Evolutionary conservation across 1,140 invertebrate genomes (phyloP).

Genomic region (Trichonephila clavata): DNA sequence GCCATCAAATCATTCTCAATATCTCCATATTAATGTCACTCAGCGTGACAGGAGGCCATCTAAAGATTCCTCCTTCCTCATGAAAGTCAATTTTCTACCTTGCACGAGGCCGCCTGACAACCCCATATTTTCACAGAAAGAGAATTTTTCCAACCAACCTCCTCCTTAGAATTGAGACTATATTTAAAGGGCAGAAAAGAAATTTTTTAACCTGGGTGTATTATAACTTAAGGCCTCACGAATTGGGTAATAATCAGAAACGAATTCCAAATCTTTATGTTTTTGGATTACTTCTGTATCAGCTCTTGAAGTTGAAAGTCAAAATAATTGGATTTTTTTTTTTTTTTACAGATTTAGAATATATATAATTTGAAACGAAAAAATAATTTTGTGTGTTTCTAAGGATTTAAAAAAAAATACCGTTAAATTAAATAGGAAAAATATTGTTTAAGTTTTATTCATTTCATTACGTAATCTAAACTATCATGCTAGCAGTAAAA

Average conservation of each 20-base stretch:
- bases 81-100: slow-evolving; percentile 35
- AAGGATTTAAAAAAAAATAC: no score
- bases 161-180: slow-evolving; percentile 18
- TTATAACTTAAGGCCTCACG: background rate
- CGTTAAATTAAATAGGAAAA: no score
- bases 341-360: no score
- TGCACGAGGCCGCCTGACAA: slow-evolving; percentile 2
- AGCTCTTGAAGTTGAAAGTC: no score
- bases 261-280: no score
- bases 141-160: slow-evolving; percentile 1
- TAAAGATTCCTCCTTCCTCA: slow-evolving; percentile 24
- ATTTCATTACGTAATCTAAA: no score
- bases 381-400: no score
- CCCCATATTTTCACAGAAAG: slow-evolving; percentile 15
- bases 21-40: slow-evolving; percentile 41
- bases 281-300: no score
- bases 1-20: slow-evolving; percentile 41
- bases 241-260: background rate
- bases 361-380: no score
- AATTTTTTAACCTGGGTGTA: background rate
- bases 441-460: no score
- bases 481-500: no score
- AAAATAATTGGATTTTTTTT: no score
- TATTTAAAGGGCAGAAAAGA: background rate
- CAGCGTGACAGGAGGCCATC: slow-evolving; percentile 28